Evolutionary conservation across 1,140 invertebrate genomes (phyloP).

Genomic region (Drosophila rufa): DNA sequence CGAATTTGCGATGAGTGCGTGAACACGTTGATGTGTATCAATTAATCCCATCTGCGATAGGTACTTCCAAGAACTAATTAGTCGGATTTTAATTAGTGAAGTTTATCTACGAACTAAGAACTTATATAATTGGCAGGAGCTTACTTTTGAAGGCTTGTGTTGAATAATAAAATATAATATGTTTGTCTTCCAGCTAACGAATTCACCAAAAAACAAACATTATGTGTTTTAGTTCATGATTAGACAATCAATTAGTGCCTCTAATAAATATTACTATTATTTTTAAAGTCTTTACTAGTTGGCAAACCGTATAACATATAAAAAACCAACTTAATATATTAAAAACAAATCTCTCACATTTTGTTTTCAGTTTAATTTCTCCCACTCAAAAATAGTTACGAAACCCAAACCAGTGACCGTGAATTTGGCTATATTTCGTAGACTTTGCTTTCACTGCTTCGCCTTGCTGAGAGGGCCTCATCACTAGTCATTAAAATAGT

Average conservation of each 20-base stretch:
- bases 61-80: constrained; percentile 8
- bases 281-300: too few species aligned
- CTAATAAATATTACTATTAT: too few species aligned
- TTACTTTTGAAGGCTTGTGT: neutral
- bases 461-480: constrained; percentile 1
- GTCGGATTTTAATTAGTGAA: constrained; percentile 1
- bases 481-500: constrained; percentile 44
- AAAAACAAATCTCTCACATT: too few species aligned
- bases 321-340: too few species aligned
- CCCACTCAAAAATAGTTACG: neutral
- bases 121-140: neutral
- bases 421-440: constrained; percentile 6
- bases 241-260: too few species aligned
- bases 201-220: too few species aligned
- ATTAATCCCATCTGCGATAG: constrained; percentile 8
- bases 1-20: constrained; percentile 43
- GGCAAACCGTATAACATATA: too few species aligned
- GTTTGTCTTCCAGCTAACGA: neutral
- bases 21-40: constrained; percentile 15
- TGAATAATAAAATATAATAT: neutral
- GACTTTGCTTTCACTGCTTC: neutral
- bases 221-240: too few species aligned
- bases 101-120: neutral
- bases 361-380: neutral
- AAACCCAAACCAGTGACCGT: constrained; percentile 19